These are phyloP conservation scores for Biston betularia DNA, from an alignment of 2,888 invertebrate species.

Conservation along the genomic window DNA sequence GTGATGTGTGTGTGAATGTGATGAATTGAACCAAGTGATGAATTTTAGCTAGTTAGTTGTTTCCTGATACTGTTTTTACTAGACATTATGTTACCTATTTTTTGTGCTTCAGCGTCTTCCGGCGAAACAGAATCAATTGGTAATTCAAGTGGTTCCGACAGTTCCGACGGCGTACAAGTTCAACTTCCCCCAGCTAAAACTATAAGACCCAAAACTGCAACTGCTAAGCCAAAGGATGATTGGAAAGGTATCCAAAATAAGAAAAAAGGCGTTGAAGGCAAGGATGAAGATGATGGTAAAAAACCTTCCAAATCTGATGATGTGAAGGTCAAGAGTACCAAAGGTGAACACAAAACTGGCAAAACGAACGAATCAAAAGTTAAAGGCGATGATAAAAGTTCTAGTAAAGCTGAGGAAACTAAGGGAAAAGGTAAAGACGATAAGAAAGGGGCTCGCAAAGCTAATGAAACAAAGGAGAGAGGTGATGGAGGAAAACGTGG, in stretches of 20 bases:
- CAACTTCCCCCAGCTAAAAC: slow-evolving; percentile 21
- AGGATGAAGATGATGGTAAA: neutral
- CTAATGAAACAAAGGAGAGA: neutral
- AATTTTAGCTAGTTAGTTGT: too few relatives aligned
- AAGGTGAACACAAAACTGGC: neutral
- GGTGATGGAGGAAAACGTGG: neutral
- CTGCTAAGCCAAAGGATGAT: slow-evolving; percentile 22
- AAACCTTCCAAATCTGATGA: neutral
- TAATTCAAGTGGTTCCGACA: slow-evolving; percentile 54
- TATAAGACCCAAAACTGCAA: slow-evolving; percentile 46
- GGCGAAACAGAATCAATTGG: slow-evolving; percentile 65
- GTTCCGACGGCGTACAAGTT: slow-evolving; percentile 53
- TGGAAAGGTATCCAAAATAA: neutral
- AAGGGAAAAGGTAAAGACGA: neutral
- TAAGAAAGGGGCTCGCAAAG: neutral
- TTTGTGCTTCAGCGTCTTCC: slow-evolving; percentile 60
- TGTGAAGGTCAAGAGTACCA: neutral
- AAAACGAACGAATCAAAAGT: neutral
- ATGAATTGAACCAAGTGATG: too few relatives aligned
- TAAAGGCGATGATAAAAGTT: neutral
- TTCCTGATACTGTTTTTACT: too few relatives aligned
- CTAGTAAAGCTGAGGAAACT: neutral
- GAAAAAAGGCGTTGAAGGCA: slow-evolving; percentile 10
- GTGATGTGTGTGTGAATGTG: too few relatives aligned
- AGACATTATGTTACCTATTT: too few relatives aligned